Base-by-base conservation (phyloP, 2,113 vertebrate species). In the Thalassoma bifasciatum region DNA sequence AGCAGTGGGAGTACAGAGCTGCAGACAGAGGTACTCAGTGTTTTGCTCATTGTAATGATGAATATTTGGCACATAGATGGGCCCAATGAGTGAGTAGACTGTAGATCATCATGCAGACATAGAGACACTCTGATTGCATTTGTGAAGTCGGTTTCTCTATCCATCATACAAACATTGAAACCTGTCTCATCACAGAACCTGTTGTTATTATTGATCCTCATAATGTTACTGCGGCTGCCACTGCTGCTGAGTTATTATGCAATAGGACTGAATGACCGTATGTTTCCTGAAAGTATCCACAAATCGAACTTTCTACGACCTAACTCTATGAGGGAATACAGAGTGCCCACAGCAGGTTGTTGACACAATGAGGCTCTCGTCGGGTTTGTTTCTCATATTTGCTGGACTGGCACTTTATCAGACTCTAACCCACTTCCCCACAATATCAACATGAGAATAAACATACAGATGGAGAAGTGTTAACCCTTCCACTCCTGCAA, bases 161-260 rank as follows among this genome's bases (percentile, higher is more conserved):
- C 69, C 59, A 79, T 85, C 65, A 58, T 60, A 56, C 64, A 82
- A 66, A 81, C 53, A 76, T 77, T 68, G 57, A 46, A 72, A 68
- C 79, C 44, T 61, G 54, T 73, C 66, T 70, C 72, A 50, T 75
- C 77, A 71, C 59, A 53, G 54, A 71, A 57, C 46, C 74, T 47
- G 42, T 79, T 68, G 54, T 78, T 66, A 65, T 79, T 86, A 91
- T 89, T 88, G 81, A 89, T 89, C 74, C 72, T 72, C 21, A 26
- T 86, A 79, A 87, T 89, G 69, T 59, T 76, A 16, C 74, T 81
- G 49, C 77, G 59, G 44, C 70, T 79, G 79, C 72, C 10, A 4
- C 13, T 66, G 40, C 72, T 42, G 30, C 65, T 74, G 72, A 88
- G 72, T 85, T 75, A 88, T 87, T 77, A 74, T 64, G 60, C 68